Conservation (phyloP, 1,140 invertebrate genomes). For the Penaeus vannamei region DNA sequence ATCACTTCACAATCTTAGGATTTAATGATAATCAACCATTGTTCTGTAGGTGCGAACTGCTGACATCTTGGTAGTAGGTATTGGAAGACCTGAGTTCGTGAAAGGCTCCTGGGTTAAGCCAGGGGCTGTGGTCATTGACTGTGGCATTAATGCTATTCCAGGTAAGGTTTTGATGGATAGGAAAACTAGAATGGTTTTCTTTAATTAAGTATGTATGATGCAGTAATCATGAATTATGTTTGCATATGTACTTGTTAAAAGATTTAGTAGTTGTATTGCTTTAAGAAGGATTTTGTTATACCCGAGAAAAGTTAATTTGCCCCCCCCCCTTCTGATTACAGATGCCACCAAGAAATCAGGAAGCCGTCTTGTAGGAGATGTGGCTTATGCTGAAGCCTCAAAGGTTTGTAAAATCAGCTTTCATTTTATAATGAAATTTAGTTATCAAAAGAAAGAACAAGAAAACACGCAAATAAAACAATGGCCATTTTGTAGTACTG, state of each 20-base stretch:
- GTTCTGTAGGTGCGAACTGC: constrained; percentile 79
- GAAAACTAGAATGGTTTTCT: no score
- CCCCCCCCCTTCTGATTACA: constrained; percentile 73
- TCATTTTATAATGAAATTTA: background rate
- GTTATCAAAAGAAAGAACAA: no score
- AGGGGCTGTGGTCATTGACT: constrained; percentile 99
- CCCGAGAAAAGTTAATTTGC: no score
- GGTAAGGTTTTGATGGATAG: constrained; percentile 76
- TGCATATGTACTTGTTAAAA: no score
- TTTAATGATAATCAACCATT: background rate
- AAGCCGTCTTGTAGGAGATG: constrained; percentile 93
- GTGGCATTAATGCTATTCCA: constrained; percentile 95
- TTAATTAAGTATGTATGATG: no score
- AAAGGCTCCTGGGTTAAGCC: constrained; percentile 98
- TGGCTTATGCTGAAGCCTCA: constrained; percentile 86
- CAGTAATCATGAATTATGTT: no score
- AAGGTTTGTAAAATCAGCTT: constrained; percentile 69
- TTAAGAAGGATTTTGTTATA: no score
- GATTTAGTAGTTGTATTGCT: no score
- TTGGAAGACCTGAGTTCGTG: constrained; percentile 92
- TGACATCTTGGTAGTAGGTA: constrained; percentile 97
- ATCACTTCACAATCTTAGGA: background rate
- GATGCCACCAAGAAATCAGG: constrained; percentile 89
- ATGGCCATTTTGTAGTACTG: no score
- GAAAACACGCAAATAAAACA: no score